Evolutionary conservation across 2,113 vertebrate species (phyloP), one percentile per base, ranked within the genome.

Genomic region (Antechinus stuartii): DNA sequence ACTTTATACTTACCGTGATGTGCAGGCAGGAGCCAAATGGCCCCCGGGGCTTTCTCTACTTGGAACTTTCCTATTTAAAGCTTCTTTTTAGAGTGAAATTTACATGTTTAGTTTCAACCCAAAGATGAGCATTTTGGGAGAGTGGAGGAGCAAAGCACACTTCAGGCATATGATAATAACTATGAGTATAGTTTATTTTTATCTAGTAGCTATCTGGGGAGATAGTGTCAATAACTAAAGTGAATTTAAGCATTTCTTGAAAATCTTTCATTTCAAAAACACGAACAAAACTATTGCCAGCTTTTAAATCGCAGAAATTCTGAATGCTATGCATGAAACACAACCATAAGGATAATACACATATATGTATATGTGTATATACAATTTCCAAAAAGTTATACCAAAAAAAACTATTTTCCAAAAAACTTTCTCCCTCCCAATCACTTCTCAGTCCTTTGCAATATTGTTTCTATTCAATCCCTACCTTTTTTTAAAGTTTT

Each of bases 81-180:
- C 61, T 84, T 24, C 89, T 92, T 90, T 93, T 94, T 91, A 91
- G 91, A 92, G 46, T 23, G 30, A 96, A 93, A 93, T 96, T 90
- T 84, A 92, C 91, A 42, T 84, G 89, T 92, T 91, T 92, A 91
- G 53, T 57, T 95, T 92, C 53, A 50, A 56, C 94, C 91, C 90
- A 95, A 91, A 61, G 52, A 96, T 61, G 30, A 54, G 76, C 47
- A 52, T 91, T 96, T 93, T 94, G n/a, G 61, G n/a, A 95, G 90
- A 92, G 68, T 61, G 47, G 0, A 46, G 24, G 47, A 96, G 47
- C 27, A 49, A 54, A 95, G 27, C 1, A 54, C 92, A 47, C 93
- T 94, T 96, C 91, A 95, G 96, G 89, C 56, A 54, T 54, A 61
- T 53, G 50, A 90, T 91, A 94, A 93, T 96, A 91, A 96, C 93